These are phyloP conservation scores for Netelia melanura DNA, from an alignment of 2,888 invertebrate species.

Conservation along the genomic window DNA sequence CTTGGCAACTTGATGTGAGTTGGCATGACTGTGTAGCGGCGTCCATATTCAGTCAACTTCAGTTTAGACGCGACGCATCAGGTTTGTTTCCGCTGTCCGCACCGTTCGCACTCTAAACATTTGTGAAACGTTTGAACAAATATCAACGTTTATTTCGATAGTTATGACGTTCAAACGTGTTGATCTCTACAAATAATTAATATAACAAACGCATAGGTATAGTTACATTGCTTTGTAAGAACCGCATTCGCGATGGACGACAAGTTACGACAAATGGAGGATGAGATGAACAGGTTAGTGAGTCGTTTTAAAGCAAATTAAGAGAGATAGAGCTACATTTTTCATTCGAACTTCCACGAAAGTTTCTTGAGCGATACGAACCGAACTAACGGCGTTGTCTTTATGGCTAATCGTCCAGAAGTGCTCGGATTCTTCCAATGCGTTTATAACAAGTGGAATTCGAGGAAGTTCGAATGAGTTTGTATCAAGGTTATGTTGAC, in stretches of 20 bases:
- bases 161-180: background rate
- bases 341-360: too few relatives aligned
- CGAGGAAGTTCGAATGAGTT: too few relatives aligned
- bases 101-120: background rate
- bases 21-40: too few relatives aligned
- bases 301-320: background rate
- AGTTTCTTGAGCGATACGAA: too few relatives aligned
- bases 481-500: too few relatives aligned
- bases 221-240: background rate
- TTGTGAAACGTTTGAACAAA: background rate
- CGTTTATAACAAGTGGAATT: too few relatives aligned
- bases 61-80: background rate
- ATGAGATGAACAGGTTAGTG: constrained; percentile 94
- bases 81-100: background rate
- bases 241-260: constrained; percentile 82
- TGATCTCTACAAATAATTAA: background rate
- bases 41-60: background rate
- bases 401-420: too few relatives aligned
- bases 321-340: too few relatives aligned
- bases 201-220: background rate
- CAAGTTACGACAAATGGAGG: constrained; percentile 93
- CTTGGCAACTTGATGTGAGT: too few relatives aligned
- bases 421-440: too few relatives aligned
- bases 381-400: too few relatives aligned
- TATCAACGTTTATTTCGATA: background rate